Evolutionary conservation across 2,888 invertebrate genomes (phyloP).

Genomic region (Steromphala cineraria): DNA sequence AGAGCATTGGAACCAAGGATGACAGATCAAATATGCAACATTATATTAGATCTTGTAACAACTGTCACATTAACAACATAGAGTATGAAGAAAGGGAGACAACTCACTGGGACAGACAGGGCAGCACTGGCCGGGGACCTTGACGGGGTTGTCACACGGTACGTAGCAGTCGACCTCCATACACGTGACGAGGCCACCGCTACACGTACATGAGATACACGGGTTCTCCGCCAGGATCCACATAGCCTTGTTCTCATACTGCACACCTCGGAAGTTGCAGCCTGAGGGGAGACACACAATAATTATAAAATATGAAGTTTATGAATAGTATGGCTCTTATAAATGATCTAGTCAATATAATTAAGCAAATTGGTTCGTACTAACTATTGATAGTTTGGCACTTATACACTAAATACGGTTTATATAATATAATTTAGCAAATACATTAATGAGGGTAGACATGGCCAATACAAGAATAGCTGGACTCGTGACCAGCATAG

Average conservation of each 20-base stretch:
- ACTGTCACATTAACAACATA: too few species aligned
- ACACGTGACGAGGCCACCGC: slow-evolving; percentile 56
- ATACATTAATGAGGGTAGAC: too few species aligned
- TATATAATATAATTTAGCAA: too few species aligned
- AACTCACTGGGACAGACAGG: slow-evolving; percentile 61
- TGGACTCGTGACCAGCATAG: too few species aligned
- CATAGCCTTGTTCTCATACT: slow-evolving; percentile 49
- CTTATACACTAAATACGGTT: too few species aligned
- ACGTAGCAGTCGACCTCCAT: slow-evolving; percentile 54
- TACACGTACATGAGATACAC: slow-evolving; percentile 61
- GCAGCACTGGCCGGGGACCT: slow-evolving; percentile 61
- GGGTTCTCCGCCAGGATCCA: slow-evolving; percentile 57
- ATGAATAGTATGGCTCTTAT: too few species aligned
- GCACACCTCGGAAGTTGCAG: slow-evolving; percentile 53
- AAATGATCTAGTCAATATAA: too few species aligned
- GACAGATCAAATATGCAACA: not conserved
- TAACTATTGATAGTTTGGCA: too few species aligned
- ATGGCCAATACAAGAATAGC: too few species aligned
- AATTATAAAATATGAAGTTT: not conserved
- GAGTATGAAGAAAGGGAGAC: not conserved
- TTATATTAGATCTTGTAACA: not conserved
- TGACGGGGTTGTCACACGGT: slow-evolving; percentile 55
- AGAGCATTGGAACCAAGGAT: too few species aligned
- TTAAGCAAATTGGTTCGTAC: too few species aligned
- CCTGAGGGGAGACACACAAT: slow-evolving; percentile 35